A percentile compares a stretch with the other conserved stretches of the same genome.
Evolutionary conservation across 2,888 invertebrate species (phyloP).

Genomic region (Zygaena filipendulae): DNA sequence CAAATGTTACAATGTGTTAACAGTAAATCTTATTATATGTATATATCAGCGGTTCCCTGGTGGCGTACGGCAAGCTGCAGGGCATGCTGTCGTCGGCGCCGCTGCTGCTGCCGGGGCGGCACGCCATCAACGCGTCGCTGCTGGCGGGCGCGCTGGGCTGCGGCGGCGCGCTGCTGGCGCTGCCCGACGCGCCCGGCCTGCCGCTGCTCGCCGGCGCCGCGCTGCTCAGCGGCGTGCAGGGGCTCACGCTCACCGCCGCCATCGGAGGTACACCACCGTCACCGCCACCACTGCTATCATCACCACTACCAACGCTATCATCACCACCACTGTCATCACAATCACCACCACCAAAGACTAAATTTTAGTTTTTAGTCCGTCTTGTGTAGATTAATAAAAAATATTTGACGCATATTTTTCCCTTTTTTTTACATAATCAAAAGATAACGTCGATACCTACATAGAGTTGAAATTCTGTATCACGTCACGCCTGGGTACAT

Average conservation of each 20-base stretch:
- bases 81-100: constrained; percentile 84
- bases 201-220: constrained; percentile 81
- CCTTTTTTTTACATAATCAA: too few species aligned
- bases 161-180: constrained; percentile 72
- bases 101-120: constrained; percentile 83
- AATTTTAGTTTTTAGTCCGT: too few species aligned
- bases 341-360: not conserved
- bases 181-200: constrained; percentile 74
- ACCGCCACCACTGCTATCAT: too few species aligned
- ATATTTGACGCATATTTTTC: too few species aligned
- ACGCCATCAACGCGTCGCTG: constrained; percentile 78
- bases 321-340: too few species aligned
- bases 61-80: constrained; percentile 92
- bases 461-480: too few species aligned
- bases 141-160: constrained; percentile 78
- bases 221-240: constrained; percentile 82
- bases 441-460: not conserved
- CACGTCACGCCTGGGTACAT: too few species aligned
- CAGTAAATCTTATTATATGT: too few species aligned
- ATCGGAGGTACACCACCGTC: constrained; percentile 88
- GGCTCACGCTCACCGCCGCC: constrained; percentile 87
- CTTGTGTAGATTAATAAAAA: too few species aligned
- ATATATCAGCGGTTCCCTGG: constrained; percentile 77
- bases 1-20: too few species aligned
- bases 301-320: too few species aligned